Conservation (phyloP, 35 echinoderm and acorn worm species). For the Apostichopus californicus region DNA sequence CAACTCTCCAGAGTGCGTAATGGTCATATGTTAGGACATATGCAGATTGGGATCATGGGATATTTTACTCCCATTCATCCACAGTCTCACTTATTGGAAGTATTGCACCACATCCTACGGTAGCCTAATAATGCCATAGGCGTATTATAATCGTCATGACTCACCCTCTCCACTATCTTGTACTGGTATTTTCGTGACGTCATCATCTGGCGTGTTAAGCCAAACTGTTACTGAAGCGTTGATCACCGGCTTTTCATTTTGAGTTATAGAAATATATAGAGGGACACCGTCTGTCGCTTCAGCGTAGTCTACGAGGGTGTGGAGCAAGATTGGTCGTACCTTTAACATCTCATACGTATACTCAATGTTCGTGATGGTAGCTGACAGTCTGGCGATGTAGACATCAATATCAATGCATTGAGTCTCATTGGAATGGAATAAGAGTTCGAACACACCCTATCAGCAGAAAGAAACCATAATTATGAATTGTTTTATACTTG, state of each 20-base stretch:
- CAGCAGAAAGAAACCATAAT: not conserved
- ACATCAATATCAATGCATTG: not conserved
- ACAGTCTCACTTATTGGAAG: no score
- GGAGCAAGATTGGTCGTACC: not conserved
- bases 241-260: constrained; percentile 11
- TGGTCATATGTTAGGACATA: no score
- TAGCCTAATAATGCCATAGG: not conserved
- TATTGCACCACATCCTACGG: no score
- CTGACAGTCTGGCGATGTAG: not conserved
- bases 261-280: not conserved
- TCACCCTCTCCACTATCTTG: not conserved
- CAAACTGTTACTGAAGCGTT: not conserved
- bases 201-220: not conserved
- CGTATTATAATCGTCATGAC: not conserved
- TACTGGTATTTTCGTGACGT: not conserved
- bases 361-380: not conserved
- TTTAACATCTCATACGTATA: not conserved
- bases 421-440: not conserved
- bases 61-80: no score
- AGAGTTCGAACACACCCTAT: constrained; percentile 22
- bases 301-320: not conserved
- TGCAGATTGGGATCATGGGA: no score
- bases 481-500: not conserved
- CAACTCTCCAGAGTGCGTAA: no score
- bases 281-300: not conserved